phyloP scores from a whole-genome alignment of 2,888 invertebrate species.

The Rhorus exstirpatorius region DNA sequence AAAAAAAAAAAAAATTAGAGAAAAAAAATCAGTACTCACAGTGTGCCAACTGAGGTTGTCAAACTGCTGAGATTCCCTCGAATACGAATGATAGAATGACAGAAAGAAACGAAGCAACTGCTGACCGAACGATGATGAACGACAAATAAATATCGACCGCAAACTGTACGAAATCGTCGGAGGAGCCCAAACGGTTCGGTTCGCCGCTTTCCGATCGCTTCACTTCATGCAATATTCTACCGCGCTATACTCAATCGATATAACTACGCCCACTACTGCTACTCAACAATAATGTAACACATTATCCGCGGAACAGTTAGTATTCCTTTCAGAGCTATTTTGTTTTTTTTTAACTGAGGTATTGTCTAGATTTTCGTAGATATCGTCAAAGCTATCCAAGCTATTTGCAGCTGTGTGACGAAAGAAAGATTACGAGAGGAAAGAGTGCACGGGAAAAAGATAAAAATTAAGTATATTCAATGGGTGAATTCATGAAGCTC shows the following conservation, averaged over 20 bases:
- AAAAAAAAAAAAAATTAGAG: not conserved
- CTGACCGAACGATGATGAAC: slow-evolving; percentile 77
- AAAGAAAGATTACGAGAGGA: not conserved
- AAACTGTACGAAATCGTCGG: slow-evolving; percentile 82
- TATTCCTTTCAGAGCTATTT: slow-evolving; percentile 4
- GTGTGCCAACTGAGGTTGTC: slow-evolving; percentile 39
- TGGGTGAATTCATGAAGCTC: slow-evolving; percentile 1
- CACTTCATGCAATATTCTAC: slow-evolving; percentile 33
- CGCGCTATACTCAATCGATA: slow-evolving; percentile 18
- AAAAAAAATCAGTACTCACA: slow-evolving; percentile 13
- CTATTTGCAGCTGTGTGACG: not conserved
- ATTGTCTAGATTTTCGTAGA: not conserved
- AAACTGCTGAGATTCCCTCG: slow-evolving; percentile 18
- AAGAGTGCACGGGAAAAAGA: not conserved
- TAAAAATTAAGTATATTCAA: not conserved
- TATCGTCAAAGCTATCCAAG: not conserved
- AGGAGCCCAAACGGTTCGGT: slow-evolving; percentile 80
- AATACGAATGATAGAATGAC: slow-evolving; percentile 34
- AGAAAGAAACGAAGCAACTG: slow-evolving; percentile 40
- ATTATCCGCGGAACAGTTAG: not conserved
- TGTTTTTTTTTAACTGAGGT: not conserved
- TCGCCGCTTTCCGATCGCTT: slow-evolving; percentile 67
- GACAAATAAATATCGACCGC: slow-evolving; percentile 83
- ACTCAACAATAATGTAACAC: slow-evolving; percentile 21
- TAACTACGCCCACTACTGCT: slow-evolving; percentile 14